These are phyloP conservation scores for Phoeniculus purpureus DNA, from an alignment of 2,797 vertebrate genomes.

Conservation along the genomic window DNA sequence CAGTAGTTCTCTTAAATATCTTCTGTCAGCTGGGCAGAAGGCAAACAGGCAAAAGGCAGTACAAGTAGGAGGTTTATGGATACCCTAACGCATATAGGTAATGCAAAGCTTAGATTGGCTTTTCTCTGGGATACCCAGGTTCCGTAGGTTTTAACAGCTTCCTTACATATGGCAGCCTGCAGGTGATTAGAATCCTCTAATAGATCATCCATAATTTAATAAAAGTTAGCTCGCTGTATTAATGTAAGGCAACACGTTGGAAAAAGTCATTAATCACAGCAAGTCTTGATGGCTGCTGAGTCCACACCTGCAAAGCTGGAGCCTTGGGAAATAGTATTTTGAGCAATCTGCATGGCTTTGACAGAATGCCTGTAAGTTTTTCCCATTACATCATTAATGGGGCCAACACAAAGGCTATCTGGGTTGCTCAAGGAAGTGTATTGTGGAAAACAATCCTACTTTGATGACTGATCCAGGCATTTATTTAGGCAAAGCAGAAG, in stretches of 20 bases:
- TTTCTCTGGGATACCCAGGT: background rate
- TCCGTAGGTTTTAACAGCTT: background rate
- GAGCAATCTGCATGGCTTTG: slow-evolving; percentile 76
- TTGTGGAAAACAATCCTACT: slow-evolving; percentile 68
- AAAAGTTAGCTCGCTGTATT: slow-evolving; percentile 11
- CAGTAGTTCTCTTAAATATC: background rate
- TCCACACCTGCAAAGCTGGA: slow-evolving; percentile 84
- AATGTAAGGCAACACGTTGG: slow-evolving; percentile 63
- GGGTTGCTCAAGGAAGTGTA: slow-evolving; percentile 65
- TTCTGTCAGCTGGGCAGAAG: background rate
- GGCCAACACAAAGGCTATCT: slow-evolving; percentile 70
- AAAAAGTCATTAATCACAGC: slow-evolving; percentile 82
- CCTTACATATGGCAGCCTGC: background rate
- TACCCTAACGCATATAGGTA: background rate
- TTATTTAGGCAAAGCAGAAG: slow-evolving; percentile 69
- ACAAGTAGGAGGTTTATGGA: background rate
- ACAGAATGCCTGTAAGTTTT: slow-evolving; percentile 74
- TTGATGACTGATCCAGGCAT: slow-evolving; percentile 69
- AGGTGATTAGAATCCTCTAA: slow-evolving; percentile 25
- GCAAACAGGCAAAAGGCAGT: background rate
- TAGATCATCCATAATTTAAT: slow-evolving; percentile 15
- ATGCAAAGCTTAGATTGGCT: background rate
- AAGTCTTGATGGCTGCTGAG: slow-evolving; percentile 72
- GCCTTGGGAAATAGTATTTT: slow-evolving; percentile 75
- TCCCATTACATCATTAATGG: slow-evolving; percentile 81